A percentile compares a stretch with the other conserved stretches of the same genome.
phyloP scores from a whole-genome alignment of 2,113 vertebrate species.

The Cyanoramphus novaezelandiae region DNA sequence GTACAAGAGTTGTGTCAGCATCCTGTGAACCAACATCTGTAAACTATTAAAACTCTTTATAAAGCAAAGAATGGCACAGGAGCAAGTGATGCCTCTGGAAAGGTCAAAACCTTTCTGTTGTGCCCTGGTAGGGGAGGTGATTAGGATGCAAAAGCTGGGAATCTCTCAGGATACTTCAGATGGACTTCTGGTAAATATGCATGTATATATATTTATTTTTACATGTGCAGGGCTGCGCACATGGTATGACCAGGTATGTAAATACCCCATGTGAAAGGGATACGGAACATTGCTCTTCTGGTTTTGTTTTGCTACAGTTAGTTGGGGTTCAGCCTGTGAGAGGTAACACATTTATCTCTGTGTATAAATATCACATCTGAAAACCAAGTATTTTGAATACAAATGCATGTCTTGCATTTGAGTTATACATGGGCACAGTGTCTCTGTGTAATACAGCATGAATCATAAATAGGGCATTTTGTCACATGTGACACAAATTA shows the following conservation, averaged over 20 bases:
- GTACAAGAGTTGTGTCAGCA: background rate
- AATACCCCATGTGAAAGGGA: background rate
- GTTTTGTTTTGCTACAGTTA: background rate
- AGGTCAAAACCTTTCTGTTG: background rate
- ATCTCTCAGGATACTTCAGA: background rate
- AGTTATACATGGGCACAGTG: background rate
- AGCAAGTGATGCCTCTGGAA: background rate
- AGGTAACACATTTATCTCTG: background rate
- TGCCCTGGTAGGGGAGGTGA: background rate
- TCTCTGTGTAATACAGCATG: accelerated
- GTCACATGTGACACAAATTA: background rate
- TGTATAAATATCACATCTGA: background rate
- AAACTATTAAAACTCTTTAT: background rate
- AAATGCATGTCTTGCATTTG: background rate
- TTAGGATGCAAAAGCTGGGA: background rate
- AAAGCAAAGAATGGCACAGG: background rate
- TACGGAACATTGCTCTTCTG: background rate
- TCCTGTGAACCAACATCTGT: background rate
- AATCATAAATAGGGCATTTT: background rate
- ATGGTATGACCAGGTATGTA: background rate
- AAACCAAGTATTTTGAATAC: background rate
- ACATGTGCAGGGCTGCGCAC: background rate
- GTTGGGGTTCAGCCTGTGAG: background rate
- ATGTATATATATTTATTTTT: no score
- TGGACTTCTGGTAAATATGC: background rate